Percentiles rank a stretch among this genome's conserved stretches.
These are phyloP conservation scores for Sebastes goodei DNA, from an alignment of 2,797 vertebrate genomes.

Conservation along the genomic window DNA sequence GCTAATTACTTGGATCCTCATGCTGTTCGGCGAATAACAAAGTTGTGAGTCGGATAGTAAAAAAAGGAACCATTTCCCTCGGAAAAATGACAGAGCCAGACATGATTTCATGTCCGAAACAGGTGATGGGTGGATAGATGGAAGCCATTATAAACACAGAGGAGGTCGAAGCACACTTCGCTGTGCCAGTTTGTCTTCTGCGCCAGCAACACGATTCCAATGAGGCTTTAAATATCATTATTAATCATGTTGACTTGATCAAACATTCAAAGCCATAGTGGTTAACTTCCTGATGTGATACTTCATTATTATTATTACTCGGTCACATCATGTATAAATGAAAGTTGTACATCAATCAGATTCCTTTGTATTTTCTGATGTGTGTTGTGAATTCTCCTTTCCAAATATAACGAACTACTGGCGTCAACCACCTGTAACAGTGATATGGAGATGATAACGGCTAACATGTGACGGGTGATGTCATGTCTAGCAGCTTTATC, in stretches of 20 bases:
- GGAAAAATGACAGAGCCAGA: conserved; percentile 59
- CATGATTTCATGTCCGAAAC: conserved; percentile 67
- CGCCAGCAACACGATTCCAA: not conserved
- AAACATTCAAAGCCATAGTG: not conserved
- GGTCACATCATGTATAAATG: too few species aligned
- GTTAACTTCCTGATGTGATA: not conserved
- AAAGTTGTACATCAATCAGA: not conserved
- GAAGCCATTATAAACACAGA: conserved; percentile 24
- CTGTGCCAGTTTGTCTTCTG: not conserved
- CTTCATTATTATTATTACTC: not conserved
- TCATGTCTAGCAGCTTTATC: conserved; percentile 28
- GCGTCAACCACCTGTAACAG: not conserved
- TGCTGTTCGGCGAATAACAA: conserved; percentile 46
- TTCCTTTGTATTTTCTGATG: not conserved
- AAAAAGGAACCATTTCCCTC: conserved; percentile 29
- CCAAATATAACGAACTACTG: not conserved
- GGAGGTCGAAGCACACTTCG: not conserved
- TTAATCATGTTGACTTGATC: conserved; percentile 1
- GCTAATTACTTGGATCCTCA: conserved; percentile 65
- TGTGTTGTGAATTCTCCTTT: not conserved
- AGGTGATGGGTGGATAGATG: conserved; percentile 44
- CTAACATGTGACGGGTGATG: conserved; percentile 12
- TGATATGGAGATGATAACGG: not conserved
- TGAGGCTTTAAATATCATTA: conserved; percentile 3
- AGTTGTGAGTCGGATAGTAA: conserved; percentile 32